Evolutionary conservation across 2,113 vertebrate genomes (phyloP).

Genomic region (Oncorhynchus mykiss): DNA sequence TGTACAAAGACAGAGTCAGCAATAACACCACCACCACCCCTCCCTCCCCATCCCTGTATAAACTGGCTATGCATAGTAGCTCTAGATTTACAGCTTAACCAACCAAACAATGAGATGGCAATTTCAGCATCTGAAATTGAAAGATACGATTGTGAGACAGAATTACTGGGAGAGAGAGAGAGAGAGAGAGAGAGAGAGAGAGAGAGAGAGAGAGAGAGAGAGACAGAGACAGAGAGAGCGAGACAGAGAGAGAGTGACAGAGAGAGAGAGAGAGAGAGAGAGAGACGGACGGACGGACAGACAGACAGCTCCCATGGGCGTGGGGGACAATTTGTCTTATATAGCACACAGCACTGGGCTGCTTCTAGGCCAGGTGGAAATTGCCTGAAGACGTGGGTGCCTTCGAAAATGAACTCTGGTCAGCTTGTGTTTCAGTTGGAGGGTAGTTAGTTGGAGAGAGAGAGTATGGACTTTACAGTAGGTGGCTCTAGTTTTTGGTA

Average conservation of each 20-base stretch:
- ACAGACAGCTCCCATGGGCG: slow-evolving; percentile 15
- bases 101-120: slow-evolving; percentile 1
- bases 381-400: slow-evolving; percentile 20
- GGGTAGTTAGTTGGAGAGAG: neutral
- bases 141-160: neutral
- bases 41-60: neutral
- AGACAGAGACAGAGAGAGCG: neutral
- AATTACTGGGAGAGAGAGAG: neutral
- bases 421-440: slow-evolving; percentile 5
- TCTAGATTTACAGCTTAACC: neutral
- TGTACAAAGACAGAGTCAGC: neutral
- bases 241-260: neutral
- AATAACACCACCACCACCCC: neutral
- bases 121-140: neutral
- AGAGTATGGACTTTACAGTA: neutral
- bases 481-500: neutral
- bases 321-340: slow-evolving; percentile 21
- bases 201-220: slow-evolving; percentile 12
- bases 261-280: too few relatives aligned
- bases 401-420: slow-evolving; percentile 19
- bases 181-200: neutral
- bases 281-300: slow-evolving; percentile 5
- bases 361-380: slow-evolving; percentile 25
- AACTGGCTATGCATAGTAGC: neutral
- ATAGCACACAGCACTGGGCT: slow-evolving; percentile 8